Base-by-base conservation (phyloP, 2,888 invertebrate genomes). In the Chalcis sispes region DNA sequence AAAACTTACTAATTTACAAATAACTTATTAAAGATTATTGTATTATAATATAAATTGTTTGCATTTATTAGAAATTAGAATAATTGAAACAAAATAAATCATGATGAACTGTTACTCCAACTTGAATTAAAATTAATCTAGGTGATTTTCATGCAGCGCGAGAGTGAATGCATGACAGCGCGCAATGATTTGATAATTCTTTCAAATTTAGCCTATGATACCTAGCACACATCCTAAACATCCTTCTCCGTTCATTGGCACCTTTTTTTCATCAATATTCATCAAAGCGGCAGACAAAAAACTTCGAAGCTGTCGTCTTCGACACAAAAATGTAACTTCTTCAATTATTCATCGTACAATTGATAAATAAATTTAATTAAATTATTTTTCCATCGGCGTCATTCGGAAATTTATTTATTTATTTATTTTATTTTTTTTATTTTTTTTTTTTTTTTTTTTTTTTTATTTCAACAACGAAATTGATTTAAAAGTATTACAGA, bases 81-180 rank as follows among this genome's bases (percentile, higher is more conserved):
- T 36, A 7, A 7, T 48, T 42, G 54, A 27, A 29, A 13, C 46
- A 50, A 48, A 32, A 36, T 36, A n/a, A 23, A n/a, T 29, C 15
- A 13, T 42, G 2, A 42, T 27, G 29, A 42, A 18, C 18, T 23
- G 74, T 82, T 81, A 83, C 83, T 85, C 83, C 85, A 82, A 85
- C 83, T 82, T 81, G 75, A 71, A 78, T 79, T 48, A 25, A 61
- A 36, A 18, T 75, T 64, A 75, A 36, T 52, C 65, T 76, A 72
- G 74, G 78, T 80, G 77, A 72, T 69, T 75, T n/a, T 79, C 70
- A 71, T 83, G 81, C 83, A 84, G 85, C 84, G 82, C 84, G 85
- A 84, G 83, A 83, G 84, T 66, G 79, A 78, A 70, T 62, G 69
- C 79, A 77, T 58, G 69, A 29, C 54, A 52, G 72, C 48, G 56